Evolutionary conservation across 2,888 invertebrate genomes (phyloP).

Genomic region (Polydrusus cervinus): DNA sequence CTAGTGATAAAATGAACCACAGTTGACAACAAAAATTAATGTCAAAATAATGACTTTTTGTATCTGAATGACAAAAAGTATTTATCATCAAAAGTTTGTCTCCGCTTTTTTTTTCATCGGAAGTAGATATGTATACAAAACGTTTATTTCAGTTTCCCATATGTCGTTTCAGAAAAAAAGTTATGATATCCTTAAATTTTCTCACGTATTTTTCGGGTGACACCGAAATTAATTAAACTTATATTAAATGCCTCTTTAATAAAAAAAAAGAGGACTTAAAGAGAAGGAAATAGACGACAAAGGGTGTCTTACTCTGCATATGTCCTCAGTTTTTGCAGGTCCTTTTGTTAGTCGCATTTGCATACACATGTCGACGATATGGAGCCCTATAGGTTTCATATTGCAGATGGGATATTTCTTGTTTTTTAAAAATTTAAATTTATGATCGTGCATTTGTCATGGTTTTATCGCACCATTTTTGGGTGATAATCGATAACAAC

Average conservation of each 20-base stretch:
- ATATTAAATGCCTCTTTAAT: neutral
- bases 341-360: conserved; percentile 12
- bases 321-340: conserved; percentile 10
- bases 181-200: conserved; percentile 4
- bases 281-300: conserved; percentile 13
- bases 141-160: neutral
- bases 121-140: no score
- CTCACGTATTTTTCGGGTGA: conserved; percentile 8
- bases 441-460: neutral
- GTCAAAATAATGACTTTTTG: no score
- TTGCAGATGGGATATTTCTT: neutral
- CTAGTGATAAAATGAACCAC: no score
- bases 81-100: no score
- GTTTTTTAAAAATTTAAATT: neutral
- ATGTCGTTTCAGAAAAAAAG: conserved; percentile 8
- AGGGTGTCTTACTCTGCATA: conserved; percentile 17
- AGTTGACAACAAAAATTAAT: no score
- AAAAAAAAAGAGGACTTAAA: conserved; percentile 16
- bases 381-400: neutral
- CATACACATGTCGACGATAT: conserved; percentile 8
- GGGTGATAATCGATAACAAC: no score
- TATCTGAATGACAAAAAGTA: no score
- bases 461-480: no score
- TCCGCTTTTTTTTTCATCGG: no score
- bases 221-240: conserved; percentile 14